Evolutionary conservation across 92 coral and sea anemone species (phyloP), one percentile per base, ranked within the genome.

Genomic region (Zoanthus solanderi): DNA sequence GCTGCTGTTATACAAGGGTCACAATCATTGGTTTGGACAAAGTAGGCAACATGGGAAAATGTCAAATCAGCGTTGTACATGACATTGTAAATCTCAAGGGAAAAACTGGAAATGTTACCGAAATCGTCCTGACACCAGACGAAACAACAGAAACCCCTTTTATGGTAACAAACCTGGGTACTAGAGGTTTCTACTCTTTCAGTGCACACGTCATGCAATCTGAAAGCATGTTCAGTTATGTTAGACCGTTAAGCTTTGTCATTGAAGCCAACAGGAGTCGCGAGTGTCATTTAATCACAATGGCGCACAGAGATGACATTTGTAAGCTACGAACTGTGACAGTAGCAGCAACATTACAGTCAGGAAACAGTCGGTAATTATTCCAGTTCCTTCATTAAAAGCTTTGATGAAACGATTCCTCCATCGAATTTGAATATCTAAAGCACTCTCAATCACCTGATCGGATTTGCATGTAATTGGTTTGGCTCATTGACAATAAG

Each of bases 11-110:
- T 32, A 78, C 88, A 28, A 75, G 86, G 42, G 91, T 88, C 7
- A 37, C 85, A 7, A 74, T 88, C 13, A 65, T 83, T 10, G 91
- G 84, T 0, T 53, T 88, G 11, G 91, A 88, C 45, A 79, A 65
- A 56, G 91, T 83, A n/a, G 91, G 91, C n/a, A 88, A 88, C 53
- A 83, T 75, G 83, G 88, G 91, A 29, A 83, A 60, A 50, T 88
- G 91, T 28, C 73, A 74, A 12, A 67, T 88, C 76, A 83, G 72
- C 77, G 67, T 88, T 6, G 82, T 83, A 13, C 78, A 87, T 1
- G 91, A 88, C 58, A 80, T 88, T 76, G 71, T 88, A 54, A 50
- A 78, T 17, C 83, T 78, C 50, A 78, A 31, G 14, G 83, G 83
- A 1, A 68, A 78, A 78, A 29, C 34, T 56, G 9, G 16, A 6